Evolutionary conservation across 2,113 vertebrate species (phyloP).

Genomic region (Mus pahari): DNA sequence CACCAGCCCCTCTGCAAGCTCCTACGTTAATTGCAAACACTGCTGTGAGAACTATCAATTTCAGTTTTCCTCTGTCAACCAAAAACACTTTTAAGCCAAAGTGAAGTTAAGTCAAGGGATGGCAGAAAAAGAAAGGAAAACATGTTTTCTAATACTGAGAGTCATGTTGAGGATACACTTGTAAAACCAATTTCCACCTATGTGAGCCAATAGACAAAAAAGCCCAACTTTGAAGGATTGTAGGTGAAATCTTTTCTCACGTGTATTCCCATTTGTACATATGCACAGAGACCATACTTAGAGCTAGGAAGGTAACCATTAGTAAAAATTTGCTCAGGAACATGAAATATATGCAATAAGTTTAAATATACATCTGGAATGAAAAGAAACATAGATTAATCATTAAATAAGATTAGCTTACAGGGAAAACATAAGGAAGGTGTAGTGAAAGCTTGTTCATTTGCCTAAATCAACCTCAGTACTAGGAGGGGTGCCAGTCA

Average conservation of each 20-base stretch:
- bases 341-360: neutral
- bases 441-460: neutral
- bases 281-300: neutral
- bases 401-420: neutral
- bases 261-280: neutral
- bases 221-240: conserved; percentile 2
- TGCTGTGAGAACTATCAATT: conserved; percentile 71
- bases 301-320: neutral
- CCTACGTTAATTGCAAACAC: conserved; percentile 72
- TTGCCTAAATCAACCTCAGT: neutral
- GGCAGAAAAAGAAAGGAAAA: neutral
- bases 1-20: conserved; percentile 53
- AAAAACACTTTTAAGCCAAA: conserved; percentile 65
- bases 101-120: conserved; percentile 50
- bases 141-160: conserved; percentile 60
- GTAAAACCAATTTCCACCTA: conserved; percentile 22
- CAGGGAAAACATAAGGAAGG: no score
- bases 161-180: conserved; percentile 55
- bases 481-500: neutral
- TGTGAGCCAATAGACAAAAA: neutral
- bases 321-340: neutral
- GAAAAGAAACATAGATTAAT: neutral
- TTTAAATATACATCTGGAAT: neutral
- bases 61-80: conserved; percentile 60
- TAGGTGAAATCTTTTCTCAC: neutral